Base-by-base conservation (phyloP, 2,797 vertebrate genomes). In the Alca torda region DNA sequence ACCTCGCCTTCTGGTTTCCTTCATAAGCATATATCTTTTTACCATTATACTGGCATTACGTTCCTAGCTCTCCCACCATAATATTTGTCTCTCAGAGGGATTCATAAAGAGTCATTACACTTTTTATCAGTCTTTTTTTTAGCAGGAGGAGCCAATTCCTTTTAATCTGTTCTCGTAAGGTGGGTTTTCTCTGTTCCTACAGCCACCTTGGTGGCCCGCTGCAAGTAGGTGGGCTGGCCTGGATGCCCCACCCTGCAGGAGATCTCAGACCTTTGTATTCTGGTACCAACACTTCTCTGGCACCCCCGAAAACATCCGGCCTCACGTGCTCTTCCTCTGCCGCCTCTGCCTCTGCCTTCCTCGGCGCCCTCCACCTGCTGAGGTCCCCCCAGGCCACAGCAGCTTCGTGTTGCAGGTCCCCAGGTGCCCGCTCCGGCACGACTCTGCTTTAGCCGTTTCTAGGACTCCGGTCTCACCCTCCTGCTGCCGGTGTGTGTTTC, bases 11-110 rank as follows among this genome's bases (percentile, higher is more conserved):
- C 84, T 51, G 41, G 3, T 37, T 45, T 68, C 85, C 76, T 35
- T 1, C 30, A 11, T 43, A 10, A 65, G 20, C 4, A 12, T 19
- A 6, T 5, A n/a, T 21, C 89, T 56, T 30, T 31, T 56, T 28
- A 21, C 33, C 2, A 0, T 5, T 2, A 11, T 3, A 8, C 45
- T 16, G 21, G 20, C 39, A 11, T 33, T 7, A 30, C 3, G 20
- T 9, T 82, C 74, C 64, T 46, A 5, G 25, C 75, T 51, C 72
- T 87, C 56, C 43, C 56, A 50, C 16, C 21, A 3, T 3, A 8
- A 8, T 5, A 31, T 56, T 16, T 72, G 25, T 67, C 84, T 57
- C 59, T n/a, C 31, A 6, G 30, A 17, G 70, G 61, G 63, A 43
- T 51, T 48, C 33, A 3, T 4, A 19, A 25, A 18, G 68, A 73